Evolutionary conservation across 2,113 vertebrate species (phyloP).

Genomic region (Hemibagrus wyckioides): DNA sequence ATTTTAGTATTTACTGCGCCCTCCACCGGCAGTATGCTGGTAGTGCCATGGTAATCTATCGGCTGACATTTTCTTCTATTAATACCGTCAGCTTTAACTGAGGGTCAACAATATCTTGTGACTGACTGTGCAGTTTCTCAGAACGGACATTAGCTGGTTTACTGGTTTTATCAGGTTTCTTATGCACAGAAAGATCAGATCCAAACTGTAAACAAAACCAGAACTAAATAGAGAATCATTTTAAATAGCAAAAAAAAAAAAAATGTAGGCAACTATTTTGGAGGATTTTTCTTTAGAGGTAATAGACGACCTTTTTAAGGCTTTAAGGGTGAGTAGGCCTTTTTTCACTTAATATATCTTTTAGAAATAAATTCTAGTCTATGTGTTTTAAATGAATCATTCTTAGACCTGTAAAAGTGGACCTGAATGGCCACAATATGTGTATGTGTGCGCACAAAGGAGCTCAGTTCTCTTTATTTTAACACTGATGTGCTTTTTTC

Average conservation of each 20-base stretch:
- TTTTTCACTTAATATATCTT: background rate
- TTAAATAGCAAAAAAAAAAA: background rate
- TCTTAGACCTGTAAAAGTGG: background rate
- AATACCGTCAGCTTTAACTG: slow-evolving; percentile 60
- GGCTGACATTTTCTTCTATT: slow-evolving; percentile 67
- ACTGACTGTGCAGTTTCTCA: slow-evolving; percentile 43
- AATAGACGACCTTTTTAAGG: background rate
- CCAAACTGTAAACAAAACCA: background rate
- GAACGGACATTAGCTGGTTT: slow-evolving; percentile 23
- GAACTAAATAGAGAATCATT: background rate
- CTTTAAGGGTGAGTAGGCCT: slow-evolving; percentile 38
- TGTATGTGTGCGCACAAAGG: background rate
- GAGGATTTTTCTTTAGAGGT: background rate
- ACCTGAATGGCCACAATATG: background rate
- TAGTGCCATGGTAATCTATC: slow-evolving; percentile 52
- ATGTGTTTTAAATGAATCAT: background rate
- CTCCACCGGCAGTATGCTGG: slow-evolving; percentile 6
- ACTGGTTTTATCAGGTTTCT: background rate
- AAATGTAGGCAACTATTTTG: background rate
- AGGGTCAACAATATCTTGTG: slow-evolving; percentile 58
- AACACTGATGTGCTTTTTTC: background rate
- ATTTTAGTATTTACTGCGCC: background rate
- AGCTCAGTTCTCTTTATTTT: background rate
- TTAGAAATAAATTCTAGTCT: background rate
- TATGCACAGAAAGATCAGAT: background rate